Percentiles rank a stretch among this genome's conserved stretches.
These are phyloP conservation scores for Rhyacophila brunnea DNA, from an alignment of 1,140 invertebrate species.

Conservation along the genomic window DNA sequence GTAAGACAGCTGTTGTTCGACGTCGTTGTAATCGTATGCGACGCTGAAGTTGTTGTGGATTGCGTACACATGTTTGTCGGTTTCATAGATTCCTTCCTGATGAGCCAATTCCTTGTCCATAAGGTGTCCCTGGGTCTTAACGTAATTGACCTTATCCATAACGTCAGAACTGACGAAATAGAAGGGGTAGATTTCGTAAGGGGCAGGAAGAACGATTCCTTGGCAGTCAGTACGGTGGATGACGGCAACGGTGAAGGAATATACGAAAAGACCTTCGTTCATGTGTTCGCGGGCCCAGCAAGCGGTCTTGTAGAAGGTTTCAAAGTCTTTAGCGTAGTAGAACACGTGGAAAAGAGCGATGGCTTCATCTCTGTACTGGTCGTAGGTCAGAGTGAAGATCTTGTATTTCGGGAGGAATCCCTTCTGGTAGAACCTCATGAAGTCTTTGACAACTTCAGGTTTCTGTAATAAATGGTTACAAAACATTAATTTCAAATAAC, in stretches of 20 bases:
- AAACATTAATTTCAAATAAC: background rate
- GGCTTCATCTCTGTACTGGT: slow-evolving; percentile 47
- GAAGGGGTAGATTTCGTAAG: slow-evolving; percentile 64
- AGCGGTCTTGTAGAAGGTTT: slow-evolving; percentile 64
- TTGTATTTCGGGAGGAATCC: slow-evolving; percentile 51
- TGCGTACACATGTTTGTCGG: slow-evolving; percentile 38
- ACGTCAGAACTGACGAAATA: slow-evolving; percentile 59
- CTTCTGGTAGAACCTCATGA: slow-evolving; percentile 52
- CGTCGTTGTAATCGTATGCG: slow-evolving; percentile 53
- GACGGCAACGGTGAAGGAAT: slow-evolving; percentile 59
- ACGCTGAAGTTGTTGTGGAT: slow-evolving; percentile 58
- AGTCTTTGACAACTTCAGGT: slow-evolving; percentile 54
- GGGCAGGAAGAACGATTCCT: slow-evolving; percentile 59
- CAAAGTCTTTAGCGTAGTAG: slow-evolving; percentile 59
- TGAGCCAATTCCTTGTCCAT: slow-evolving; percentile 13
- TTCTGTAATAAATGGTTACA: slow-evolving; percentile 39
- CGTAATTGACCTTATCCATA: slow-evolving; percentile 55
- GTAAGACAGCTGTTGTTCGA: slow-evolving; percentile 65
- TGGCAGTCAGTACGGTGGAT: slow-evolving; percentile 58
- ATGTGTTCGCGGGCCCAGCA: slow-evolving; percentile 57
- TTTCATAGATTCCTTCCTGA: slow-evolving; percentile 38
- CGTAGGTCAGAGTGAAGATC: slow-evolving; percentile 56
- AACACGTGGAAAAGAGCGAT: slow-evolving; percentile 52
- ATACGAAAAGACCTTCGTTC: slow-evolving; percentile 62
- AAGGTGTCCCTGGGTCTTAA: slow-evolving; percentile 55